phyloP scores from a whole-genome alignment of 2,797 vertebrate species.

The Lacerta bilineata region DNA sequence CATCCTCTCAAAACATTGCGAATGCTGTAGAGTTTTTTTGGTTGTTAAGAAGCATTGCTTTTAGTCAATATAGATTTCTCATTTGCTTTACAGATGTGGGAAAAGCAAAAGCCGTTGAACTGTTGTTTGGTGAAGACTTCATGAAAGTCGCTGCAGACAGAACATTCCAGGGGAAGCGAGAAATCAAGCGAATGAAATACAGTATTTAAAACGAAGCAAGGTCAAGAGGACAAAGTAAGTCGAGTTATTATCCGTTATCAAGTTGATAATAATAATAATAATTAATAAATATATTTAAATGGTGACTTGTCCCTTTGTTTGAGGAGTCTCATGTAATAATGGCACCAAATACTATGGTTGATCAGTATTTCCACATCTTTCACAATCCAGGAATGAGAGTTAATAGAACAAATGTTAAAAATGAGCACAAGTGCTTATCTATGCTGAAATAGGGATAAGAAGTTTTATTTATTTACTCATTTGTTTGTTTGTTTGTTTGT shows the following conservation, averaged over 20 bases:
- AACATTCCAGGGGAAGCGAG: constrained; percentile 23
- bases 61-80: background rate
- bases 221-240: background rate
- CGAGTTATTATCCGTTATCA: background rate
- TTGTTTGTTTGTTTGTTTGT: too few species aligned
- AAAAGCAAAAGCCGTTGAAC: background rate
- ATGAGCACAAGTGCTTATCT: background rate
- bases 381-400: background rate
- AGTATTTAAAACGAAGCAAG: background rate
- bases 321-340: background rate
- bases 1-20: background rate
- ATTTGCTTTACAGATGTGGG: background rate
- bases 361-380: background rate
- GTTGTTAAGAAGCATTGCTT: background rate
- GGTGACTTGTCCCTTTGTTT: background rate
- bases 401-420: rapidly evolving
- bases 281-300: background rate
- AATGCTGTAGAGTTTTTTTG: too few species aligned
- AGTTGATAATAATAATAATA: too few species aligned
- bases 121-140: background rate
- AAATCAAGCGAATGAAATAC: constrained; percentile 39
- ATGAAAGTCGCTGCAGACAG: background rate
- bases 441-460: background rate
- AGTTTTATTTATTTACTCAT: too few species aligned
- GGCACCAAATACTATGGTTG: too few species aligned